Percentiles rank a stretch among this genome's conserved stretches.
Evolutionary conservation across 2,113 vertebrate species (phyloP).

Genomic region (Chitala chitala): DNA sequence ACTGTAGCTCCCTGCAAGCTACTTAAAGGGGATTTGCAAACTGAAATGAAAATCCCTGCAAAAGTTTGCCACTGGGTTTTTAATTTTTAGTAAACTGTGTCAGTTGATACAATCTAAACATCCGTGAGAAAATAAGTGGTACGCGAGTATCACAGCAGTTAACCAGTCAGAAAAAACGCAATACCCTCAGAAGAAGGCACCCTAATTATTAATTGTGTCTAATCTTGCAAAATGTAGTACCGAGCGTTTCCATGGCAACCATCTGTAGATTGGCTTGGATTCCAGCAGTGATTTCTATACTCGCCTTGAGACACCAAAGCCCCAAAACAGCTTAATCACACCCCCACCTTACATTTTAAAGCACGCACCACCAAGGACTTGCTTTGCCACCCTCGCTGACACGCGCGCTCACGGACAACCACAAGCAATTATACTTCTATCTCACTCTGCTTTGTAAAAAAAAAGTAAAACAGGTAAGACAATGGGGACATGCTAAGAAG

Average conservation of each 20-base stretch:
- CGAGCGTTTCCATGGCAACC: conserved; percentile 62
- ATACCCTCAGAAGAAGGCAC: conserved; percentile 31
- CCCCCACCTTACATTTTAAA: background rate
- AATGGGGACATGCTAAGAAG: no score
- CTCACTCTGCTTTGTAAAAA: no score
- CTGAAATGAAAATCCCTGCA: background rate
- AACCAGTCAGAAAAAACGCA: conserved; percentile 29
- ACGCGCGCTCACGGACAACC: no score
- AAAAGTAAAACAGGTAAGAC: no score
- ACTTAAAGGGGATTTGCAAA: background rate
- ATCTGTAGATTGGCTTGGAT: conserved; percentile 47
- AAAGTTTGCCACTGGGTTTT: background rate
- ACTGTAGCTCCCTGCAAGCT: background rate
- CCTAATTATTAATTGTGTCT: conserved; percentile 40
- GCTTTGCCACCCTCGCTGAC: background rate
- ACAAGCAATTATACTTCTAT: no score
- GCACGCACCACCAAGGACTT: background rate
- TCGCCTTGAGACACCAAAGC: background rate
- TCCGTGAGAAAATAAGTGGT: background rate
- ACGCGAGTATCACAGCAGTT: background rate
- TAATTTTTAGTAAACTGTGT: conserved; percentile 2
- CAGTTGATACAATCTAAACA: background rate
- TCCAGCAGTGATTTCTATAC: conserved; percentile 25
- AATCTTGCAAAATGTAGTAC: conserved; percentile 52
- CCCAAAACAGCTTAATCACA: background rate